phyloP scores from a whole-genome alignment of 2,797 vertebrate genomes.

The Helicolenus hilgendorfi region DNA sequence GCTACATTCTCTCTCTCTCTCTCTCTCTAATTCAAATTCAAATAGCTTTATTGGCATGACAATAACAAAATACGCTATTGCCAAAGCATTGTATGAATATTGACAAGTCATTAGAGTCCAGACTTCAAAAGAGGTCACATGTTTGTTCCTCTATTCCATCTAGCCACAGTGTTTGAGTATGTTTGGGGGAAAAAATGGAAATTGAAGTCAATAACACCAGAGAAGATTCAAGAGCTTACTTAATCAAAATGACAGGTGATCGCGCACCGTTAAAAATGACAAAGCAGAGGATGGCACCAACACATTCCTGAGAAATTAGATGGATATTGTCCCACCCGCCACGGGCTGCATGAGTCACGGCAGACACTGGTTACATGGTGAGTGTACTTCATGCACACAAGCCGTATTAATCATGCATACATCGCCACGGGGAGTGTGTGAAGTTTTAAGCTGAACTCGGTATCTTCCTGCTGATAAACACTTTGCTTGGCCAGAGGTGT shows the following conservation, averaged over 20 bases:
- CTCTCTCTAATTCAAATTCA: not conserved
- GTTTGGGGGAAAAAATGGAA: constrained; percentile 63
- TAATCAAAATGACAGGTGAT: constrained; percentile 86
- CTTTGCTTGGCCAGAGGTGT: constrained; percentile 68
- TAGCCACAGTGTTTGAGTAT: constrained; percentile 48
- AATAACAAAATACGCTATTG: not conserved
- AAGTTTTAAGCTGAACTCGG: constrained; percentile 68
- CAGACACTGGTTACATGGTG: constrained; percentile 66
- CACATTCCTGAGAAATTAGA: constrained; percentile 73
- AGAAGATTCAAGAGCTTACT: constrained; percentile 76
- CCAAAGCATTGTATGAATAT: not conserved
- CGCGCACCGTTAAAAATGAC: constrained; percentile 69
- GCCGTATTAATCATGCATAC: constrained; percentile 80
- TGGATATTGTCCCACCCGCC: constrained; percentile 79
- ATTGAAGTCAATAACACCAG: constrained; percentile 84
- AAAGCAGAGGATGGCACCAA: constrained; percentile 64
- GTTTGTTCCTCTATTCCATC: constrained; percentile 32
- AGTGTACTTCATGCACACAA: constrained; percentile 71
- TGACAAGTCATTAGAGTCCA: constrained; percentile 40
- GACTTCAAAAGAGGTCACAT: constrained; percentile 50
- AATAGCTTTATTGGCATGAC: not conserved
- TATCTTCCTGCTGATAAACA: constrained; percentile 79
- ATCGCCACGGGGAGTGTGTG: constrained; percentile 58
- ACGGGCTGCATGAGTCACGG: constrained; percentile 76
- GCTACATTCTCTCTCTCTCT: constrained; percentile 11